Evolutionary conservation across 2,888 invertebrate genomes (phyloP).

Genomic region (Polyploca ridens): DNA sequence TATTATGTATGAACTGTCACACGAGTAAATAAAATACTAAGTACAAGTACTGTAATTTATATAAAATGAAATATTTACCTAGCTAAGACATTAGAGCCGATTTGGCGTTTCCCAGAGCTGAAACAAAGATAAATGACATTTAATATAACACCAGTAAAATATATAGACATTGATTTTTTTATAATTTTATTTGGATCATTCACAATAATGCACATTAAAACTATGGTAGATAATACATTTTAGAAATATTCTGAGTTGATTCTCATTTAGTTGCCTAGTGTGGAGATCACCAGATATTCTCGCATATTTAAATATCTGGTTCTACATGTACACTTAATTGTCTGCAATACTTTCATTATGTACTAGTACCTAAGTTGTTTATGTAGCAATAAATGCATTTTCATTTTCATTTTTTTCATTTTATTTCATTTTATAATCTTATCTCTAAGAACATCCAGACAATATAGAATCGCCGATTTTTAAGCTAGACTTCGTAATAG

Average conservation of each 20-base stretch:
- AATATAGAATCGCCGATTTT: not conserved
- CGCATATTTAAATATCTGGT: no score
- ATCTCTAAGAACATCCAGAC: not conserved
- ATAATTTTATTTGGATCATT: no score
- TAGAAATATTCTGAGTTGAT: not conserved
- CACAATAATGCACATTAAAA: no score
- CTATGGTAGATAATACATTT: not conserved
- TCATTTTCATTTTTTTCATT: no score
- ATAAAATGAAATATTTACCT: slow-evolving; percentile 81
- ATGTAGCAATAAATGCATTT: no score
- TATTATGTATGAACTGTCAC: not conserved
- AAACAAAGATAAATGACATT: slow-evolving; percentile 60
- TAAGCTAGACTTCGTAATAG: not conserved
- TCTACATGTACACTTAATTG: no score
- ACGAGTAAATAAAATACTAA: no score
- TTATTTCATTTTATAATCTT: not conserved
- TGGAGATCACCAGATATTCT: no score
- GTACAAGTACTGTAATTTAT: not conserved
- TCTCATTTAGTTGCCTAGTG: no score
- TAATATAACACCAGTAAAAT: not conserved
- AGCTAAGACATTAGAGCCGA: slow-evolving; percentile 94
- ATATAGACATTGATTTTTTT: not conserved
- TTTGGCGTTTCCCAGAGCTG: slow-evolving; percentile 92
- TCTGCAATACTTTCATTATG: no score
- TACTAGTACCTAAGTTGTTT: no score